These are phyloP conservation scores for Eudyptes chrysolophus DNA, from an alignment of 2,113 vertebrate genomes.

Conservation along the genomic window DNA sequence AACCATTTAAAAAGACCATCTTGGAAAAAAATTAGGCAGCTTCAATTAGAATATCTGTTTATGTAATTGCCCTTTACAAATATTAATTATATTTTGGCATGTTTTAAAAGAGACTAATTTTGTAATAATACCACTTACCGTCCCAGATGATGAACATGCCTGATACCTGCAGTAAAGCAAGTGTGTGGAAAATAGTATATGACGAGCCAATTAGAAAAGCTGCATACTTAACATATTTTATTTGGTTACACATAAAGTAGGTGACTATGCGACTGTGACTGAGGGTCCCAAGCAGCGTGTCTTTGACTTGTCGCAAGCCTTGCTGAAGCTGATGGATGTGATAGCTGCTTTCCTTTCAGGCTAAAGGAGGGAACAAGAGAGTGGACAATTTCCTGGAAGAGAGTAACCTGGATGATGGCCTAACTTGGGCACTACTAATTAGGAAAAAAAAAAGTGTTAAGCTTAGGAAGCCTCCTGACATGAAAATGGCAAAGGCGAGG, in stretches of 20 bases:
- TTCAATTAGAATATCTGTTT: not conserved
- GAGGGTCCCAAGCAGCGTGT: not conserved
- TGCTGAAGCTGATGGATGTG: not conserved
- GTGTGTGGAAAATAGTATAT: not conserved
- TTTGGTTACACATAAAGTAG: not conserved
- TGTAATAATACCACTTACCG: not conserved
- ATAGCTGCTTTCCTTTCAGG: not conserved
- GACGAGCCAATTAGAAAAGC: not conserved
- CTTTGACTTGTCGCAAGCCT: not conserved
- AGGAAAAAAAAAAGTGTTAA: not conserved
- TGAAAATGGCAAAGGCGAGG: not conserved
- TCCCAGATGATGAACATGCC: not conserved
- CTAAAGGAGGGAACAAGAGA: not conserved
- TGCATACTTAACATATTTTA: not conserved
- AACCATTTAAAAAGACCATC: not conserved
- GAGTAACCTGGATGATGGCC: not conserved
- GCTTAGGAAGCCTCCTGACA: not conserved
- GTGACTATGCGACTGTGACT: not conserved
- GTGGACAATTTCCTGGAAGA: not conserved
- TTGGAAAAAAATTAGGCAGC: not conserved
- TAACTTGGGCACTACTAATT: not conserved
- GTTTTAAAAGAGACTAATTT: not conserved
- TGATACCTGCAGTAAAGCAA: not conserved
- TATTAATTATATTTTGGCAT: not conserved
- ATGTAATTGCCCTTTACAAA: not conserved